Base-by-base conservation (phyloP, 2,888 invertebrate genomes). In the Caenorhabditis drosophilae region DNA sequence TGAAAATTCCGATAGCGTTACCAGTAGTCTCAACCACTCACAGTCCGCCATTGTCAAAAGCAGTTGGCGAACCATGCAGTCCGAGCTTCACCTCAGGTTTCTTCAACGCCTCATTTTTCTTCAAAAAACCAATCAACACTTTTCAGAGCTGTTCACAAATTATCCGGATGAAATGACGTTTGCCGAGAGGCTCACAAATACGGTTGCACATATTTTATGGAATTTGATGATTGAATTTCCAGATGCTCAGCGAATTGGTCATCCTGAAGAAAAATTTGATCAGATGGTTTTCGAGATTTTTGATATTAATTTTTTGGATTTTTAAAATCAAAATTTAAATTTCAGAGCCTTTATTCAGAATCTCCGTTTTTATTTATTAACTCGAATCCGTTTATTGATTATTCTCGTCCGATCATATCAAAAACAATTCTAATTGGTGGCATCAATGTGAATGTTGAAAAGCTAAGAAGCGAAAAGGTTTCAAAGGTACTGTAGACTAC, bases 321-420 rank as follows among this genome's bases (percentile, higher is more conserved):
- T 6, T 31, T 12, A 12, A 31, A 31, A 12, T 31, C 31, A 31
- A 31, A 31, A 31, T 31, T 31, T 31, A 12, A 31, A 31, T 9
- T 31, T 31, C 12, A 31, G 57, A 45, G 38, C n/a, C 40, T 26
- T 27, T 9, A 38, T 2, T 40, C 25, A 7, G 45, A 57, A 16
- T 26, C 63, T 1, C 49, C 63, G 0, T 63, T 52, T 25, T 22
- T 53, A 20, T 53, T 63, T 22, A 45, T 57, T 45, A 63, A 63
- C 53, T 34, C 56, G 12, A 63, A 63, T 53, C 63, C 63, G 1
- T 63, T 47, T n/a, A 25, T 63, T 2, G 63, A 63, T 16, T 63
- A 49, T 23, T 49, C 63, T 1, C 52, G 63, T 15, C 53, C 57
- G 16, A 41, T 48, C 2, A 55, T 63, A 22, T 45, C 63, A 26